Conservation (phyloP, 2,113 vertebrate species). For the Polypterus bichir region DNA sequence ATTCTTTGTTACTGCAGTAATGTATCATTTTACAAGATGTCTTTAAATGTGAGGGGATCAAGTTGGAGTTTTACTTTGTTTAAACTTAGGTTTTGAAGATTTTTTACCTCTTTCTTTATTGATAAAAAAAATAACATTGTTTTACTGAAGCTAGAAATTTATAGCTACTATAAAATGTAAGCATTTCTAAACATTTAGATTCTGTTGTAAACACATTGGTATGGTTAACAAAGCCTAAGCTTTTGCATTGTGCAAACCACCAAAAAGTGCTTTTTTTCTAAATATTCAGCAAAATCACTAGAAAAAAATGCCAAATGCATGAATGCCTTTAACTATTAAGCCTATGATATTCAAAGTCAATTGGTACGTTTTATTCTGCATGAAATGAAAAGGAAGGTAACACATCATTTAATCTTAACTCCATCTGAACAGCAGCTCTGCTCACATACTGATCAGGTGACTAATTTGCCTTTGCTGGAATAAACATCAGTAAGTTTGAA, state of each 20-base stretch:
- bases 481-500: conserved; percentile 40
- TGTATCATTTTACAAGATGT: conserved; percentile 55
- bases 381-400: conserved; percentile 49
- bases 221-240: conserved; percentile 29
- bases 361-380: conserved; percentile 53
- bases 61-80: conserved; percentile 37
- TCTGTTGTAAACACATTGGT: conserved; percentile 15
- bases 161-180: not conserved
- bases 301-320: conserved; percentile 80
- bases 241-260: conserved; percentile 41
- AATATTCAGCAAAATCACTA: conserved; percentile 34
- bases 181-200: conserved; percentile 19
- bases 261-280: conserved; percentile 54
- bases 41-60: conserved; percentile 28
- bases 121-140: conserved; percentile 11
- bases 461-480: conserved; percentile 36
- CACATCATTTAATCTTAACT: conserved; percentile 39
- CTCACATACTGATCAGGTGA: conserved; percentile 39
- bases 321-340: conserved; percentile 71
- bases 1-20: conserved; percentile 55
- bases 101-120: no score
- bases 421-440: conserved; percentile 36
- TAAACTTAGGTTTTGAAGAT: no score
- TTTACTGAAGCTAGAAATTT: conserved; percentile 13
- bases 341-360: conserved; percentile 47